phyloP scores from a whole-genome alignment of 2,113 vertebrate species.

The Paralichthys olivaceus region DNA sequence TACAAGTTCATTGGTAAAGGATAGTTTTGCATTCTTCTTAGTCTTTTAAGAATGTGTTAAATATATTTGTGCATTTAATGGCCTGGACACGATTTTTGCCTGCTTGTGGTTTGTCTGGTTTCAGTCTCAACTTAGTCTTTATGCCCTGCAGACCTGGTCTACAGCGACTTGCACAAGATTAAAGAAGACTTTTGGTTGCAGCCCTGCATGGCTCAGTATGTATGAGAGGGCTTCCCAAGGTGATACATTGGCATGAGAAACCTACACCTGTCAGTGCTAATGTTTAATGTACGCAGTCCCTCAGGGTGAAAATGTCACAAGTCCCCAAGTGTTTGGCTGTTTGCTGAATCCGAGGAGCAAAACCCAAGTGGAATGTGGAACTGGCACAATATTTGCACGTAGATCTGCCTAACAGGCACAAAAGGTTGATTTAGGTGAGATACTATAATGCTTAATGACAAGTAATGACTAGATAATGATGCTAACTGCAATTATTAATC shows the following conservation, averaged over 20 bases:
- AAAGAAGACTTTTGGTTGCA: conserved; percentile 3
- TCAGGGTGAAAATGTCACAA: conserved; percentile 57
- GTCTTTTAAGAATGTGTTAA: neutral
- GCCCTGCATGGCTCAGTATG: conserved; percentile 11
- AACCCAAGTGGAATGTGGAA: conserved; percentile 31
- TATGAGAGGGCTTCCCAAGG: conserved; percentile 7
- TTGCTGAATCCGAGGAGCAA: conserved; percentile 28
- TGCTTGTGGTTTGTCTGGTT: neutral
- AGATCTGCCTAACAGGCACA: conserved; percentile 33
- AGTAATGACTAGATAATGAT: conserved; percentile 55
- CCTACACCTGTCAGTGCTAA: conserved; percentile 57
- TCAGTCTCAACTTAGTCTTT: neutral
- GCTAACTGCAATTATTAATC: conserved; percentile 73
- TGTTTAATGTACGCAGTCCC: conserved; percentile 60
- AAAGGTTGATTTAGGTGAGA: conserved; percentile 39
- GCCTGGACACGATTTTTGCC: neutral
- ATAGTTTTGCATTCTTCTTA: too few species aligned
- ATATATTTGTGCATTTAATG: neutral
- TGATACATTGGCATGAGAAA: conserved; percentile 47
- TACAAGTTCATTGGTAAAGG: too few species aligned
- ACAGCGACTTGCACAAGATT: conserved; percentile 6
- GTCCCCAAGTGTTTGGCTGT: conserved; percentile 42
- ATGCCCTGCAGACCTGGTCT: neutral
- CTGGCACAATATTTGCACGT: conserved; percentile 32
- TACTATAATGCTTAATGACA: conserved; percentile 59